Percentiles rank a stretch among this genome's conserved stretches.
Conservation (phyloP, 2,797 vertebrate species). For the Myotis vivesi region DNA sequence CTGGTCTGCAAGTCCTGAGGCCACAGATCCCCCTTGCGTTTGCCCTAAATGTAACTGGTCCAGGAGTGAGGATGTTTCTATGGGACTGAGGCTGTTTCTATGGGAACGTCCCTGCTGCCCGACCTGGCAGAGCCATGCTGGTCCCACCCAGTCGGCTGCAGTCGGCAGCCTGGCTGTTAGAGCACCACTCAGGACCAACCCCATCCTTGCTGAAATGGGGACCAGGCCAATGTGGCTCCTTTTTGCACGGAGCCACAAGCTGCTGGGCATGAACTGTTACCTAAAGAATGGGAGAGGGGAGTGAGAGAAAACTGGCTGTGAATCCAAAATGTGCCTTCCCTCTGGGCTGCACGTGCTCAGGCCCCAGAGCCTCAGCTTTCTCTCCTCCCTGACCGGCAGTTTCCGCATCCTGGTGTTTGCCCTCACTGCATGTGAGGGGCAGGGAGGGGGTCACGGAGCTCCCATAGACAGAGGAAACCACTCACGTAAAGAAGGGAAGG, state of each 20-base stretch:
- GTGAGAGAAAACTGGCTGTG: neutral
- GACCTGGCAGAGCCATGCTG: neutral
- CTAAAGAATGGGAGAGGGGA: neutral
- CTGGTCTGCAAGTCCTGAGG: neutral
- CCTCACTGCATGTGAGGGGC: neutral
- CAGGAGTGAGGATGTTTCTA: neutral
- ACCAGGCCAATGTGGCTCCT: neutral
- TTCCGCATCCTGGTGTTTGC: neutral
- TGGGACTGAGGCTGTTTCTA: neutral
- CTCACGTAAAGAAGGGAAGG: neutral
- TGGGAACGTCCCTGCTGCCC: neutral
- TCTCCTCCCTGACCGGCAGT: neutral
- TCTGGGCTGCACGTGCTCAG: neutral
- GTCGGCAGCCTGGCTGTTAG: neutral
- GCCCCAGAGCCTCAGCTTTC: neutral
- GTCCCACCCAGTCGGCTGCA: neutral
- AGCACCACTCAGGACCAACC: neutral
- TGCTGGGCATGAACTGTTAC: neutral
- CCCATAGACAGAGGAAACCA: conserved; percentile 22
- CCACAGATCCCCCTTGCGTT: neutral
- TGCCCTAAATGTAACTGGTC: neutral
- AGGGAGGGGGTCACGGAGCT: conserved; percentile 16
- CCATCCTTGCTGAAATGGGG: neutral
- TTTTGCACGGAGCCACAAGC: neutral
- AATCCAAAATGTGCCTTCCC: neutral